Percentiles rank a stretch among this genome's conserved stretches.
phyloP scores from a whole-genome alignment of 2,797 vertebrate species.

The Borostomias antarcticus region DNA sequence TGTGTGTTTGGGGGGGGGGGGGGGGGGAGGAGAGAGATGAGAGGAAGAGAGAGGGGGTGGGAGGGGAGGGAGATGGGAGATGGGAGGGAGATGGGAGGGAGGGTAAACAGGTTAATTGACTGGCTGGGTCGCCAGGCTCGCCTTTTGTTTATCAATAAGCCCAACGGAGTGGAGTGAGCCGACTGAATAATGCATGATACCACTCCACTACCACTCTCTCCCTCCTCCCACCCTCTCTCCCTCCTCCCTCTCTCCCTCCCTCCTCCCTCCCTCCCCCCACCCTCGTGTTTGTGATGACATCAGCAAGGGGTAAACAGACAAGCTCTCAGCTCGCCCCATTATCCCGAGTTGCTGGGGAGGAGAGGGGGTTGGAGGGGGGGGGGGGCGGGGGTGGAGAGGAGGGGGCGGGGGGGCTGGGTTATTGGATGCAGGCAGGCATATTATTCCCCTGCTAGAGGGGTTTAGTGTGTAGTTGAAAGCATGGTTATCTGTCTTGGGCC shows the following conservation, averaged over 20 bases:
- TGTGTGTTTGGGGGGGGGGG: neutral
- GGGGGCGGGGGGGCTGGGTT: constrained; percentile 33
- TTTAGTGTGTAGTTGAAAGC: constrained; percentile 50
- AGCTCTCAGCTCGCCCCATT: constrained; percentile 72
- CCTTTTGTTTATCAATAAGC: constrained; percentile 89
- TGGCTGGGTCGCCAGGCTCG: constrained; percentile 81
- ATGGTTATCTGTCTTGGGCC: constrained; percentile 25
- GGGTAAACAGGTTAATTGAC: constrained; percentile 89
- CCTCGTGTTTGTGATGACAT: constrained; percentile 88
- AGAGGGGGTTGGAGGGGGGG: constrained; percentile 16
- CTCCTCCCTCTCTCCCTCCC: constrained; percentile 8
- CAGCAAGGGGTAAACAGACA: constrained; percentile 82
- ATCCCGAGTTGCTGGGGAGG: constrained; percentile 31
- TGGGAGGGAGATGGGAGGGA: constrained; percentile 44
- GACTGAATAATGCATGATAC: constrained; percentile 87
- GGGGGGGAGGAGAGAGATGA: constrained; percentile 20
- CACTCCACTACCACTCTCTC: constrained; percentile 73
- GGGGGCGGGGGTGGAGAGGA: constrained; percentile 17
- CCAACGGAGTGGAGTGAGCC: constrained; percentile 76
- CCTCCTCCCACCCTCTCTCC: constrained; percentile 9
- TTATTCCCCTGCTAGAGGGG: constrained; percentile 54
- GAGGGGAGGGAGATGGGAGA: neutral
- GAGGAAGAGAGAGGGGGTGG: constrained; percentile 31
- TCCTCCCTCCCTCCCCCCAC: constrained; percentile 63
- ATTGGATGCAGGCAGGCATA: constrained; percentile 51